Evolutionary conservation across 2,797 vertebrate species (phyloP).

Genomic region (Macropodus opercularis): DNA sequence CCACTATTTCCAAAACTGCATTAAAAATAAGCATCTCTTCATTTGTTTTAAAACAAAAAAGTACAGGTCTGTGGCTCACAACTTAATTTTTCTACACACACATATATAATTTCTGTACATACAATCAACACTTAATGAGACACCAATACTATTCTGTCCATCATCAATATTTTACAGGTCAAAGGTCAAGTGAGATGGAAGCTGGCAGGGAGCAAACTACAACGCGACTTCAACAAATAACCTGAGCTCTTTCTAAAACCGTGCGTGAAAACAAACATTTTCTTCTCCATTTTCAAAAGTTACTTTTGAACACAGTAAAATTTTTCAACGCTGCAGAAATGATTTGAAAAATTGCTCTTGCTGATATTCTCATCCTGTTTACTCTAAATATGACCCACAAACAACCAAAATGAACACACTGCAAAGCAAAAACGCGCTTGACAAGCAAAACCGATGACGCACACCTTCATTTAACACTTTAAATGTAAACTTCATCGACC

Average conservation of each 20-base stretch:
- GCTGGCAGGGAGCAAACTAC: too few relatives aligned
- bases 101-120: too few relatives aligned
- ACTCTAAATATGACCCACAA: neutral
- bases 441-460: constrained; percentile 11
- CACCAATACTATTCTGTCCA: too few relatives aligned
- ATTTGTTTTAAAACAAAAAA: too few relatives aligned
- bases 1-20: too few relatives aligned
- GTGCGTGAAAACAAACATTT: neutral
- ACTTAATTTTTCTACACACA: too few relatives aligned
- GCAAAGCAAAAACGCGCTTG: constrained; percentile 6
- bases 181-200: neutral
- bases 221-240: too few relatives aligned
- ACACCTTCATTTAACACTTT: constrained; percentile 24
- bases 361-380: constrained; percentile 10
- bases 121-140: too few relatives aligned
- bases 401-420: neutral
- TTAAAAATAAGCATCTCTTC: too few relatives aligned
- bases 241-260: too few relatives aligned
- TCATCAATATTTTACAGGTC: too few relatives aligned
- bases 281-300: neutral
- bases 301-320: neutral
- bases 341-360: neutral
- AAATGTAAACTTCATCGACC: constrained; percentile 39
- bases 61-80: too few relatives aligned
- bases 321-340: neutral